These are phyloP conservation scores for Anhinga rufa DNA, from an alignment of 2,113 vertebrate species.

Conservation along the genomic window DNA sequence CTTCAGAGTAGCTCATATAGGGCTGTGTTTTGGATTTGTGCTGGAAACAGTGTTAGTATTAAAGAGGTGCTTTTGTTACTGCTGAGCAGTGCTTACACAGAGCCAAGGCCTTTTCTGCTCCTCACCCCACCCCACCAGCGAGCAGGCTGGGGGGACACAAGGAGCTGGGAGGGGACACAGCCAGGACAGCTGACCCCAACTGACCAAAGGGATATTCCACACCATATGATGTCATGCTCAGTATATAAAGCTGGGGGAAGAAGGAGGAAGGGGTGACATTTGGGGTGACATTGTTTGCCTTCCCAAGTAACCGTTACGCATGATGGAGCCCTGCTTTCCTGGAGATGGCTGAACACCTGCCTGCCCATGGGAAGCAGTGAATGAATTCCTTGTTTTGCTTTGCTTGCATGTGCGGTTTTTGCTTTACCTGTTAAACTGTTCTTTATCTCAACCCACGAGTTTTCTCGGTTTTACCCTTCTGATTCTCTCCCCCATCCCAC, in stretches of 20 bases:
- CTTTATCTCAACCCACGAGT: neutral
- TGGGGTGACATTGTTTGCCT: neutral
- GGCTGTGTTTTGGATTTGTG: neutral
- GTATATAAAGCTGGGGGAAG: too few species aligned
- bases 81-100: neutral
- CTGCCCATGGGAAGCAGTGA: neutral
- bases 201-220: too few species aligned
- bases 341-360: neutral
- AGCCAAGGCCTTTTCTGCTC: neutral
- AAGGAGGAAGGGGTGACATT: neutral
- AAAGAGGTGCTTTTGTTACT: neutral
- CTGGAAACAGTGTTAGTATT: neutral
- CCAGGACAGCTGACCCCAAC: too few species aligned
- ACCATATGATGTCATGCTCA: too few species aligned
- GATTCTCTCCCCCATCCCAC: neutral
- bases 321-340: neutral
- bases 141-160: neutral
- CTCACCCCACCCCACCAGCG: neutral
- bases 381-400: neutral
- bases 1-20: neutral
- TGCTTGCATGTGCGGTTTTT: accelerated
- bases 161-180: too few species aligned
- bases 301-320: accelerated
- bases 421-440: neutral
- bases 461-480: neutral